Percentiles rank a stretch among this genome's conserved stretches.
phyloP scores from a whole-genome alignment of 1,140 invertebrate species.

The Brachionus calyciflorus region DNA sequence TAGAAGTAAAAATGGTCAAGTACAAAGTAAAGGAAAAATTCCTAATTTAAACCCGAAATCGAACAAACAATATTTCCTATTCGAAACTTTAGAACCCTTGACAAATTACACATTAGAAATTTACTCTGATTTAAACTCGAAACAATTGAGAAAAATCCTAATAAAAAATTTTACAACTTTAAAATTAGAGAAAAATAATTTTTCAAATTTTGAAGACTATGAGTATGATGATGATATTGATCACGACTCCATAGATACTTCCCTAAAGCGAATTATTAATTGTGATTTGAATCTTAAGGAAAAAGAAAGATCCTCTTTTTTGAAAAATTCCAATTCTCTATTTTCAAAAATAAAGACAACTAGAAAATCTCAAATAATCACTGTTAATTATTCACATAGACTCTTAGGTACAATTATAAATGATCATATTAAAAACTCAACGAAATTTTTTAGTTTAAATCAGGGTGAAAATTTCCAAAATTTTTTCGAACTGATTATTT shows the following conservation, averaged over 20 bases:
- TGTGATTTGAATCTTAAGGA: constrained; percentile 9
- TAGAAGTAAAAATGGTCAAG: neutral
- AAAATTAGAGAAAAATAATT: neutral
- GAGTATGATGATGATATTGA: neutral
- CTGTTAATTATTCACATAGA: neutral
- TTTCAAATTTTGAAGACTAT: neutral
- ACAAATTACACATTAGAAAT: constrained; percentile 1
- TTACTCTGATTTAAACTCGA: neutral
- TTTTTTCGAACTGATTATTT: constrained; percentile 21
- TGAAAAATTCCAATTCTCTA: neutral
- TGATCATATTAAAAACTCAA: neutral
- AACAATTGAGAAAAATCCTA: neutral
- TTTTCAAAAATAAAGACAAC: neutral
- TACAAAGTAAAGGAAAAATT: neutral
- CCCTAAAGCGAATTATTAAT: neutral
- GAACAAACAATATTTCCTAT: neutral
- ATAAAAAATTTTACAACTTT: neutral
- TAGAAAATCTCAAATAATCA: constrained; percentile 16
- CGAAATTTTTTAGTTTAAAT: neutral
- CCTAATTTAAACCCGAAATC: neutral
- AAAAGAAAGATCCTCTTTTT: neutral
- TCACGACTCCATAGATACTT: neutral
- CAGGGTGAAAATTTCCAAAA: neutral
- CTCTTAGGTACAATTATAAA: neutral
- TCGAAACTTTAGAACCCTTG: neutral